Base-by-base conservation (phyloP, 2,888 invertebrate genomes). In the Papilio demoleus region DNA sequence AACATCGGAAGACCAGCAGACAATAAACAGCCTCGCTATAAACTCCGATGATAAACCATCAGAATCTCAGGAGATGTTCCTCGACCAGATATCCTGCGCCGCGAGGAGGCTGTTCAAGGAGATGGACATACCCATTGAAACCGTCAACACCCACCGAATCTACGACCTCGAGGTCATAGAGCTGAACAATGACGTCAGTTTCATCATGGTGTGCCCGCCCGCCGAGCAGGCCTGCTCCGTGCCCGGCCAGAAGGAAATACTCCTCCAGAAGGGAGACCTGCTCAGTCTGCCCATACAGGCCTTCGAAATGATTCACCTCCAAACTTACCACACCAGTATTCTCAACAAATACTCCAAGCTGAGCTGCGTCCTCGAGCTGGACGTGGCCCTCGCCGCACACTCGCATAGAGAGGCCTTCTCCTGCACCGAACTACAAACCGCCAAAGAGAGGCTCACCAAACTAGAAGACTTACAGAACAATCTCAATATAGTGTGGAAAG, bases 161-260 rank as follows among this genome's bases (percentile, higher is more conserved):
- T 99, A 98, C 87, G 98, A 98, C 82, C 94, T 96, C 6, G 99
- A 99, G 92, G 97, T 99, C 45, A 95, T 99, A 72, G 99, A 99
- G 87, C 93, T 99, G 34, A 97, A 97, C 78, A 94, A 94, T 66
- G 97, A 98, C 74, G 97, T 99, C 53, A 97, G 98, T 65, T 96
- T 99, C 79, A 94, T 99, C 4, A 95, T 99, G 80, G 94, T 99
- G 61, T 96, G 99, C 76, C 99, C 99, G 0, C 97, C 98, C 0
- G 96, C 96, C 0, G 99, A 99, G 80, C 95, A 96, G 63, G 98
- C 99, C 0, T 99, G 99, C 82, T 97, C 97, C 0, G 97, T 97
- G 0, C 97, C 97, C 0, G 96, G 97, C 31, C 96, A 97, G 77
- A 94, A 96, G 62, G 98, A 99, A 84, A 95, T 97, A 64, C 93